Conservation (phyloP, 2,113 vertebrate genomes). For the Eurypyga helias region DNA sequence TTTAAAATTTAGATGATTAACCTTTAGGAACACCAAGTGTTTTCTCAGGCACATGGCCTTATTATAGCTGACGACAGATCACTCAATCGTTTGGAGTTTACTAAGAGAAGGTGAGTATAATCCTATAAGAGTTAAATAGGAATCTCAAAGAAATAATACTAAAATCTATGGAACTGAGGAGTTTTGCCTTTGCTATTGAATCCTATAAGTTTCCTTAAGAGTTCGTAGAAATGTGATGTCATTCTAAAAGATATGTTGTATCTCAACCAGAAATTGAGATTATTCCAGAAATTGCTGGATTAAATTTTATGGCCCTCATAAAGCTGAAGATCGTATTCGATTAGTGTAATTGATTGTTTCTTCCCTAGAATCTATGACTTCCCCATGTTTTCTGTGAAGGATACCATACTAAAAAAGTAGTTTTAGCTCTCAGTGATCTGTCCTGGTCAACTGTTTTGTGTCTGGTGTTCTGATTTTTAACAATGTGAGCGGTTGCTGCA, state of each 20-base stretch:
- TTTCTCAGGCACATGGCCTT: background rate
- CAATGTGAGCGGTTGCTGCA: background rate
- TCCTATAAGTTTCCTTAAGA: background rate
- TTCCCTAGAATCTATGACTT: background rate
- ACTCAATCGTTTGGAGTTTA: background rate
- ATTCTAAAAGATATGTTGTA: background rate
- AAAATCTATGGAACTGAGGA: background rate
- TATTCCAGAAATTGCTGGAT: background rate
- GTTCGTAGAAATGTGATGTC: background rate
- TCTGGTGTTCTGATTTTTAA: background rate
- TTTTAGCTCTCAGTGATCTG: background rate
- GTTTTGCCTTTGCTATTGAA: background rate
- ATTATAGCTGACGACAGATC: background rate
- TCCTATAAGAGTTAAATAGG: background rate
- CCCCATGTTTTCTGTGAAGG: background rate
- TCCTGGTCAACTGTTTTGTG: background rate
- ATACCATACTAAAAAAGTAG: background rate
- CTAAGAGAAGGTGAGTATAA: fast-evolving
- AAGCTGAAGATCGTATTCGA: background rate
- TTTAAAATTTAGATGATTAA: background rate
- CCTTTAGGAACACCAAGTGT: background rate
- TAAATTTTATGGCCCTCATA: background rate
- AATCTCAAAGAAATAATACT: background rate
- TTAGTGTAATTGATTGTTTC: background rate
- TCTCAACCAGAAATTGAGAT: background rate